Base-by-base conservation (phyloP, 2,888 invertebrate species). In the Empis stercorea region DNA sequence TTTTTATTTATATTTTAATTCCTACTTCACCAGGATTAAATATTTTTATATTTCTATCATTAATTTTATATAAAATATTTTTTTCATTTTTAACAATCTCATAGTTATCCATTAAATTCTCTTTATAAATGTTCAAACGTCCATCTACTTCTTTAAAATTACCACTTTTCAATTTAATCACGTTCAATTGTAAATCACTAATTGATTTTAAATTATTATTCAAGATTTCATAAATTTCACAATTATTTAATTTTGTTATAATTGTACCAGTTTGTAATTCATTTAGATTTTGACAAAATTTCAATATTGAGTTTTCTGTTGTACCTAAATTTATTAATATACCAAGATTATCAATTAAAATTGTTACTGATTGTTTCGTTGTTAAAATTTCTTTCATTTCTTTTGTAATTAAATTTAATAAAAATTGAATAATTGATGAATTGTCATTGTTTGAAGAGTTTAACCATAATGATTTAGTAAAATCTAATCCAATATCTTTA, bases 111-210 rank as follows among this genome's bases (percentile, higher is more conserved):
- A 59, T 56, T 4, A 56, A 53, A 10, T 55, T 49, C 7, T 56
- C 57, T 6, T 58, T 59, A 20, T 61, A 59, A 7, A 68, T 63
- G 3, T 71, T 70, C 39, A 87, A 68, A 49, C 71, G 77, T 10
- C 87, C 87, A 23, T 84, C 81, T 2, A 84, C 80, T 66, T 85
- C 84, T 13, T 73, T 73, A 59, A 84, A 84, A 56, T 75, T 72
- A 3, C 87, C 87, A 17, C 85, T 83, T 56, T 76, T 75, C n/a
- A 87, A 64, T 36, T 78, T 77, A 46, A 79, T 74, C 10, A 84
- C 75, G 51, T 76, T 76, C 16, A 84, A 68, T 41, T 76, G 68
- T 10, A 81, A 71, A 56, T 82, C 73, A 4, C 82, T 75, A 58
- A 77, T 71, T 61, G 84, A 79, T 51, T 74, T 73, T 42, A 87